Conservation (phyloP, 1,140 invertebrate genomes). For the Meloidogyne exigua region DNA sequence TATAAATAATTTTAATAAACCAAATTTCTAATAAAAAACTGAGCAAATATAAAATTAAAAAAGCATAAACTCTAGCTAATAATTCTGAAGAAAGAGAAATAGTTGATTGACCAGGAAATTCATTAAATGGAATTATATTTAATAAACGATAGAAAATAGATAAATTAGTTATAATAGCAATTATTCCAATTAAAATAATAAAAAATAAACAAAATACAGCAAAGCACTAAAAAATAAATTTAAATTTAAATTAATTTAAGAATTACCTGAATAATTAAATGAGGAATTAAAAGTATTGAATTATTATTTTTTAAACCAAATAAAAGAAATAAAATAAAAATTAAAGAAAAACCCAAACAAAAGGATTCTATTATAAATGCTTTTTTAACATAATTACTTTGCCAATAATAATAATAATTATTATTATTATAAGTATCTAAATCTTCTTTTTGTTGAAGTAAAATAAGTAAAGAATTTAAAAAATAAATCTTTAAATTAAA, state of each 20-base stretch:
- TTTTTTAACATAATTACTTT: slow-evolving; percentile 47
- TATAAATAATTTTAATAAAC: slow-evolving; percentile 61
- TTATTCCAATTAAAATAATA: slow-evolving; percentile 49
- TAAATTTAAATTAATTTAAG: slow-evolving; percentile 5
- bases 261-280: slow-evolving; percentile 56
- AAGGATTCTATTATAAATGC: slow-evolving; percentile 49
- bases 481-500: slow-evolving; percentile 22
- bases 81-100: slow-evolving; percentile 49
- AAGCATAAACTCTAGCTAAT: slow-evolving; percentile 44
- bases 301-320: slow-evolving; percentile 52
- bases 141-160: slow-evolving; percentile 57
- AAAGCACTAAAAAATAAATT: slow-evolving; percentile 42
- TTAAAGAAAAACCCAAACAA: slow-evolving; percentile 43
- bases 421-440: slow-evolving; percentile 29
- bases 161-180: slow-evolving; percentile 54
- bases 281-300: slow-evolving; percentile 54
- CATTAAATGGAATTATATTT: slow-evolving; percentile 58
- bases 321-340: slow-evolving; percentile 50
- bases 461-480: slow-evolving; percentile 52
- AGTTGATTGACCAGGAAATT: slow-evolving; percentile 47
- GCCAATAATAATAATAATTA: neutral
- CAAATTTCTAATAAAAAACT: slow-evolving; percentile 45
- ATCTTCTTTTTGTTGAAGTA: slow-evolving; percentile 53
- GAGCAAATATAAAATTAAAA: slow-evolving; percentile 43
- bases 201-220: slow-evolving; percentile 47